phyloP scores from a whole-genome alignment of 2,113 vertebrate species.

The Accipiter virgatus region DNA sequence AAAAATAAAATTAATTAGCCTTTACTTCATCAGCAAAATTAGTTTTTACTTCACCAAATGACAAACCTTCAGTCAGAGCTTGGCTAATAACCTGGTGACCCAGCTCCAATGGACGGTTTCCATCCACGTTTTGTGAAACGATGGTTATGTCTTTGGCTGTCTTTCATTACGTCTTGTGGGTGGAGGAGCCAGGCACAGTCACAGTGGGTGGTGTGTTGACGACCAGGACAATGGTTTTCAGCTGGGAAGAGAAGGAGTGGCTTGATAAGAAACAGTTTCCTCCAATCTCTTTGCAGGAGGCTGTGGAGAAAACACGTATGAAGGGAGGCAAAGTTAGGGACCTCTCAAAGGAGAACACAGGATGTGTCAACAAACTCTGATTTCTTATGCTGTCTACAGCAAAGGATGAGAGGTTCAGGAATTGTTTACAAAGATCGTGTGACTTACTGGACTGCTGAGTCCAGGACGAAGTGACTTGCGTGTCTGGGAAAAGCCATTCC shows the following conservation, averaged over 20 bases:
- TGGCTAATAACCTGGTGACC: not conserved
- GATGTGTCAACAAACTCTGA: not conserved
- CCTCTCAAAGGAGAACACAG: not conserved
- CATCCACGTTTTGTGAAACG: not conserved
- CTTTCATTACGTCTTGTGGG: rapidly evolving
- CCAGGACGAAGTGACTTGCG: rapidly evolving
- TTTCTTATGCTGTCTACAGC: not conserved
- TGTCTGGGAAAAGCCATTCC: not conserved
- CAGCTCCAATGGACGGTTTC: rapidly evolving
- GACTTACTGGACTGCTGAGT: not conserved
- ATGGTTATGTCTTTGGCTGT: not conserved
- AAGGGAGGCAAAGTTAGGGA: not conserved
- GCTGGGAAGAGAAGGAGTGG: not conserved
- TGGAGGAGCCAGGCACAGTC: not conserved
- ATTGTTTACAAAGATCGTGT: not conserved
- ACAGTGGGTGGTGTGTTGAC: rapidly evolving
- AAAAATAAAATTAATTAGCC: not conserved
- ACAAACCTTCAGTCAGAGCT: not conserved
- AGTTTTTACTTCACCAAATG: not conserved
- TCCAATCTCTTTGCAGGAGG: not conserved
- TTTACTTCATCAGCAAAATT: not conserved
- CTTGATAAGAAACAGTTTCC: not conserved
- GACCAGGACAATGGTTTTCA: not conserved
- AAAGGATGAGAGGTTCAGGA: not conserved
- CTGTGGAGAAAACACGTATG: rapidly evolving